Evolutionary conservation across 2,888 invertebrate genomes (phyloP).

Genomic region (Coelinius sp.): DNA sequence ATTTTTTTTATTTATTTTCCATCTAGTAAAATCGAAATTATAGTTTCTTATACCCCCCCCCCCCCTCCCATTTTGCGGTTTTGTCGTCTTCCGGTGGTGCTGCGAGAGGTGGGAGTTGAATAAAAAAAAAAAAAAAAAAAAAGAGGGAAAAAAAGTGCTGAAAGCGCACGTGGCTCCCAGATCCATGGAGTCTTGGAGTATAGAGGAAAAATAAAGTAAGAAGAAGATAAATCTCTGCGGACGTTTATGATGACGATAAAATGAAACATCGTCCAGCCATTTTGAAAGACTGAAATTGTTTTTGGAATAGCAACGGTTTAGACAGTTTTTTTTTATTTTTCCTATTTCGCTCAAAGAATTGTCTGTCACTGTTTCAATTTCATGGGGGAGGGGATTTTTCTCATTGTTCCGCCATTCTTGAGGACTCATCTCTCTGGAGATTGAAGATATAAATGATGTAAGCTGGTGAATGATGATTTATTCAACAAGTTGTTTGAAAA

Average conservation of each 20-base stretch:
- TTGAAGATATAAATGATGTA: too few species aligned
- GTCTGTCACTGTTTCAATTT: conserved; percentile 11
- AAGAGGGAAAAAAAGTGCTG: conserved; percentile 30
- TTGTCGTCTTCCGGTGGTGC: conserved; percentile 17
- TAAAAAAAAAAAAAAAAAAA: conserved; percentile 2
- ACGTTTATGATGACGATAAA: conserved; percentile 50
- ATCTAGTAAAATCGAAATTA: too few species aligned
- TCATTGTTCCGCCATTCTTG: too few species aligned
- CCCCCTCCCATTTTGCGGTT: neutral
- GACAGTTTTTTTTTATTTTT: conserved; percentile 9
- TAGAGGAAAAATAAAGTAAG: conserved; percentile 28
- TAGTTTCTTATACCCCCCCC: conserved; percentile 5
- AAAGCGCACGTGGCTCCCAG: conserved; percentile 21
- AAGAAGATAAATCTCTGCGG: conserved; percentile 40
- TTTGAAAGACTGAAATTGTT: conserved; percentile 48
- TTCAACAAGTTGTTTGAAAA: conserved; percentile 15
- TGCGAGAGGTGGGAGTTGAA: too few species aligned
- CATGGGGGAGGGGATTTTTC: too few species aligned
- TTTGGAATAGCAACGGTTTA: conserved; percentile 35
- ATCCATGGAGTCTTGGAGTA: conserved; percentile 18
- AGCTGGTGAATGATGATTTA: too few species aligned
- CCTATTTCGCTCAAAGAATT: too few species aligned
- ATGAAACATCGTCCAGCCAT: conserved; percentile 43
- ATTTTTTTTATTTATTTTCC: conserved; percentile 5
- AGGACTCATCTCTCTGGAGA: too few species aligned